Evolutionary conservation across 2,888 invertebrate species (phyloP).

Genomic region (Lamellibrachia satsuma): DNA sequence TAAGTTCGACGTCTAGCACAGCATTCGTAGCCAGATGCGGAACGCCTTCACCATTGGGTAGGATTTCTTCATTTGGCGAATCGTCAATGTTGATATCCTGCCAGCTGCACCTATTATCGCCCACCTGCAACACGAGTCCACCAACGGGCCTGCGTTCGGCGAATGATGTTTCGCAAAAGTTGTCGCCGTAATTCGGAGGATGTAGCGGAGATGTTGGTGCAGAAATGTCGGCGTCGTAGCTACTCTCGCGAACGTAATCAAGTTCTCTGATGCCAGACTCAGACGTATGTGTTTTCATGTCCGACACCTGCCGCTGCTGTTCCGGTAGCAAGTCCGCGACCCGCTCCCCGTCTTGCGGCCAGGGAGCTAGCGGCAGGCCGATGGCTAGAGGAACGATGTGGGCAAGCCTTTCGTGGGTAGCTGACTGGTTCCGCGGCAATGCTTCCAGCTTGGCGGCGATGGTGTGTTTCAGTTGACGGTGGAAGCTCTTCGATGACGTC

Average conservation of each 20-base stretch:
- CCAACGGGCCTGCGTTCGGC: background rate
- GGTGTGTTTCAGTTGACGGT: constrained; percentile 41
- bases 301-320: background rate
- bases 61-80: background rate
- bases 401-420: background rate
- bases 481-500: constrained; percentile 39
- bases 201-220: background rate
- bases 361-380: background rate
- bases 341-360: background rate
- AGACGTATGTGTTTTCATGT: background rate
- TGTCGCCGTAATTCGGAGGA: background rate
- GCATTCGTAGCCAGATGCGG: background rate
- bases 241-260: background rate
- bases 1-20: background rate
- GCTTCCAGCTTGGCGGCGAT: constrained; percentile 39
- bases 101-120: background rate
- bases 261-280: background rate
- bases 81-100: background rate
- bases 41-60: background rate
- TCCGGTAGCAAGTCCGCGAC: background rate
- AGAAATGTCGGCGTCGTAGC: background rate
- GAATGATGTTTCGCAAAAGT: background rate
- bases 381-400: background rate
- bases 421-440: background rate
- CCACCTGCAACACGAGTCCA: background rate